Base-by-base conservation (phyloP, 2,888 invertebrate species). In the Agonopterix heracliana region DNA sequence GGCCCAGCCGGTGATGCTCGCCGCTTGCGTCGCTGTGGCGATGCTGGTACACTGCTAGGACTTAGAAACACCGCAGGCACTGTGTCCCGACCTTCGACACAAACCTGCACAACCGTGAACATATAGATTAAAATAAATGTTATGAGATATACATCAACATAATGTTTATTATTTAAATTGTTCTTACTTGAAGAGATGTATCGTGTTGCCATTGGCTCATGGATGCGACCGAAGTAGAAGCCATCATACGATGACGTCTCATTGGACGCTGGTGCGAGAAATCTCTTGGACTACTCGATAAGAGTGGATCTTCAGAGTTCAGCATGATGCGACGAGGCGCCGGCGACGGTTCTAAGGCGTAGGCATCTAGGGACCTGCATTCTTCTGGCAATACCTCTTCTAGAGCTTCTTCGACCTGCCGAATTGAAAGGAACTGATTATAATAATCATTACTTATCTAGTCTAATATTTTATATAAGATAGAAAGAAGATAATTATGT, bases 251-350 rank as follows among this genome's bases (percentile, higher is more conserved):
- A 42, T 77, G 76, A 43, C 83, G 78, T 46, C 82, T 74, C 43
- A 76, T 59, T 40, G 76, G 75, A 46, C 84, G 63, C 58, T 85
- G 87, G 51, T 87, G 74, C 5, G 87, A 90, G 66, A 95, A 95
- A 69, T 96, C 95, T 54, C 95, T 93, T 0, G 96, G 95, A 59
- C 93, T 95, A 52, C 95, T 95, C 0, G 96, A 96, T 12, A 96
- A 76, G 3, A 96, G 77, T 0, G 96, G 96, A 74, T 96, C 96
- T 66, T 96, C 96, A 0, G 95, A 95, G 71, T 96, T 96, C 9
- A 95, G 92, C 94, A 96, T 94, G 90, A 96, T 96, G 65, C 95
- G 93, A 3, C 93, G 93, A 56, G 95, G 93, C 8, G 94, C 82
- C 4, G 93, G 92, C 1, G 92, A 91, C 45, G 92, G 89, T 46